These are phyloP conservation scores for Phataginus tricuspis DNA, from an alignment of 2,797 vertebrate genomes.

Conservation along the genomic window DNA sequence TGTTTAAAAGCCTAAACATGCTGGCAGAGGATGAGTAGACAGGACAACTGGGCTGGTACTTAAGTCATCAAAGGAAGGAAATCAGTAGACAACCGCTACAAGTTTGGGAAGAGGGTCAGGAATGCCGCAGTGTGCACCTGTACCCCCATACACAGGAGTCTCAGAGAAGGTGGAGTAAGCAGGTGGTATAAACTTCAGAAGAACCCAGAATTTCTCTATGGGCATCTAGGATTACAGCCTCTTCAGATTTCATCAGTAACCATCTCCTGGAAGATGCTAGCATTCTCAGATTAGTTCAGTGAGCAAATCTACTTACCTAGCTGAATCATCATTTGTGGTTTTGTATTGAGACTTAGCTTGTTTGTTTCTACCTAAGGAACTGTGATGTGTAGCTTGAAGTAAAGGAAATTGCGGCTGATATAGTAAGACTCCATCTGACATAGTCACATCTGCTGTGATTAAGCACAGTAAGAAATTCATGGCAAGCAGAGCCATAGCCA, in stretches of 20 bases:
- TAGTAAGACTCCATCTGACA: background rate
- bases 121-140: background rate
- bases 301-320: background rate
- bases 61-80: background rate
- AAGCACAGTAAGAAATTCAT: background rate
- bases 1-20: background rate
- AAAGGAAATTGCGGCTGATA: background rate
- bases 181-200: background rate
- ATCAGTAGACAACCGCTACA: background rate
- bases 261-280: background rate
- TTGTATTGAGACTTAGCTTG: background rate
- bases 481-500: background rate
- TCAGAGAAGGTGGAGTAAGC: background rate
- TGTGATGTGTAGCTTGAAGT: background rate
- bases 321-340: background rate
- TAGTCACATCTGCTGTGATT: background rate
- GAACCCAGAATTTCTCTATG: background rate
- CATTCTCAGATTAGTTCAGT: background rate
- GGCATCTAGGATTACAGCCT: background rate
- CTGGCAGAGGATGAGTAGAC: background rate
- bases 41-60: background rate
- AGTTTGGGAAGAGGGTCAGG: background rate
- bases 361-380: background rate
- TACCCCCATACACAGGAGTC: fast-evolving
- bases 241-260: background rate